Base-by-base conservation (phyloP, 2,888 invertebrate species). In the Acronicta leporina region DNA sequence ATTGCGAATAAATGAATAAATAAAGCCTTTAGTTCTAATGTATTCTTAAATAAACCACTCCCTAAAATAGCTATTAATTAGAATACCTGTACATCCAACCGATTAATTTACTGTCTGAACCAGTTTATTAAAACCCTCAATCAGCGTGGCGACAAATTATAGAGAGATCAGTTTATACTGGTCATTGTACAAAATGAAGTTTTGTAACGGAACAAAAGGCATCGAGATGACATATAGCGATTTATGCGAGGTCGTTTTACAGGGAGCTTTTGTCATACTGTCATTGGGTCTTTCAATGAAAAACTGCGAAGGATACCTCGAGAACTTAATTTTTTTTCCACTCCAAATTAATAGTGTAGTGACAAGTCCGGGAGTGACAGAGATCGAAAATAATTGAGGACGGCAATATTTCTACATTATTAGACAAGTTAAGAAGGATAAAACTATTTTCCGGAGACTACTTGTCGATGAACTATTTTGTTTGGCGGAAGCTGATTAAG, bases 191-290 rank as follows among this genome's bases (percentile, higher is more conserved):
- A 77, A 82, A 87, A 86, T 87, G 81, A 85, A 87, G 86, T 85
- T 82, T 79, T 76, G 74, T 78, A 75, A 68, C 79, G 84, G 84
- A 81, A 86, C 85, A 86, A 88, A 84, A 82, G 80, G 71, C 73
- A 70, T 75, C 75, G 81, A 82, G 81, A 85, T 87, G 88, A 85
- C 87, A 79, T 82, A 77, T 78, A 80, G 82, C 86, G 87, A 88
- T 88, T 88, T 88, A 89, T 88, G 83, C 81, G 84, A 83, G 80
- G 74, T 63, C 63, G 54, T 6, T 27, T 27, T 27, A 27, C 27
- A 4, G 27, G 27, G 27, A 27, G 27, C 27, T 7, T 27, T 27
- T 27, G 27, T 27, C 5, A 27, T 27, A 27, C 27, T 27, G 27
- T 27, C 27, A 27, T 27, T 27, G 27, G 27, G 6, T 4, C 7